phyloP scores from a whole-genome alignment of 2,888 invertebrate species.

The Eurois occulta region DNA sequence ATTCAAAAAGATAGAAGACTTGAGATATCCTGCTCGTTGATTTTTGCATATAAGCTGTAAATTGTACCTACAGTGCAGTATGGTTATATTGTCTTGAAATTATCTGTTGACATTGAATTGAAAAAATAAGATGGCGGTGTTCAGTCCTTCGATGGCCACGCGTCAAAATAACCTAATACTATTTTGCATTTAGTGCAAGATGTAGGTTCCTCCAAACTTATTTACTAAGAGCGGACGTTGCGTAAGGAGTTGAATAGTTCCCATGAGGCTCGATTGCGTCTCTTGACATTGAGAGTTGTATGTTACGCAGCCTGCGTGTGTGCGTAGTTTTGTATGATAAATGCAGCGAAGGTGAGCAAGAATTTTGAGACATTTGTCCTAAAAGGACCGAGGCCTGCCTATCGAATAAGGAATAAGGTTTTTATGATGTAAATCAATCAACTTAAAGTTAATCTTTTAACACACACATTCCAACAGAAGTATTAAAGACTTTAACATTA shows the following conservation, averaged over 20 bases:
- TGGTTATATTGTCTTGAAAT: neutral
- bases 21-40: neutral
- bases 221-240: neutral
- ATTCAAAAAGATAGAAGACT: constrained; percentile 7
- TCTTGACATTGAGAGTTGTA: constrained; percentile 18
- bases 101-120: neutral
- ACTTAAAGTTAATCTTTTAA: neutral
- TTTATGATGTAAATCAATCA: neutral
- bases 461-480: constrained; percentile 2
- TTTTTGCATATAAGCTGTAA: constrained; percentile 4
- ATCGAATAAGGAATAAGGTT: neutral
- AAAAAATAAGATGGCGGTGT: neutral
- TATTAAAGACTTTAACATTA: neutral
- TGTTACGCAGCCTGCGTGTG: neutral
- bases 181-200: neutral
- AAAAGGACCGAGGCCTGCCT: neutral
- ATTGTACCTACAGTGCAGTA: neutral
- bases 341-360: neutral
- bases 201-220: constrained; percentile 18
- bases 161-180: neutral
- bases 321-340: neutral
- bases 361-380: neutral
- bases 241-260: neutral
- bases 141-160: neutral
- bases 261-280: constrained; percentile 12